A percentile compares a stretch with the other conserved stretches of the same genome.
Conservation (phyloP, 2,888 invertebrate species). For the Caenorhabditis macrosperma region DNA sequence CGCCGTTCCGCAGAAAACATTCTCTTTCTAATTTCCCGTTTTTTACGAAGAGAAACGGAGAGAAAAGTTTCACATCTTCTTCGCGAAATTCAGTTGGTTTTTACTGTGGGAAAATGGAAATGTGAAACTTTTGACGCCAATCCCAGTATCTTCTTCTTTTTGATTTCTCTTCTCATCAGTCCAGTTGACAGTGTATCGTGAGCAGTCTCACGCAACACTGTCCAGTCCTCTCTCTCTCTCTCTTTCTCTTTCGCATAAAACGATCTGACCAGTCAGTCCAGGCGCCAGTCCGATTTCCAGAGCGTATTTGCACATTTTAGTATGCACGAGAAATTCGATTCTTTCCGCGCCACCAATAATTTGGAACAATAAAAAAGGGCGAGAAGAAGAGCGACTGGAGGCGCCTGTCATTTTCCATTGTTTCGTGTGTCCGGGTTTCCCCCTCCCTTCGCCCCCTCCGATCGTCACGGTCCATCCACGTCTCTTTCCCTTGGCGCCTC, state of each 20-base stretch:
- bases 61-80: neutral
- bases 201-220: conserved; percentile 6
- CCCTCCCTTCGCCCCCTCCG: neutral
- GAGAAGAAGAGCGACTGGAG: neutral
- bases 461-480: conserved; percentile 35
- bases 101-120: neutral
- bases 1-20: neutral
- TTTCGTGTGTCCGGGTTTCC: conserved; percentile 14
- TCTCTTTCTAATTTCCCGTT: neutral
- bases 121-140: neutral
- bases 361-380: conserved; percentile 39
- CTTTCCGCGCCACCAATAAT: conserved; percentile 49
- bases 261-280: conserved; percentile 2
- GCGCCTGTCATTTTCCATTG: conserved; percentile 2
- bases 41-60: neutral
- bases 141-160: neutral
- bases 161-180: neutral
- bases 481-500: conserved; percentile 10
- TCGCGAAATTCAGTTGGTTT: neutral
- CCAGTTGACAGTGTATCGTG: neutral
- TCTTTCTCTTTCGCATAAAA: neutral
- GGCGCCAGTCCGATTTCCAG: neutral
- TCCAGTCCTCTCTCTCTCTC: conserved; percentile 4
- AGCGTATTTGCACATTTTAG: conserved; percentile 48
- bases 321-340: conserved; percentile 52